phyloP scores from a whole-genome alignment of 2,797 vertebrate genomes.

The Gymnocypris eckloni region DNA sequence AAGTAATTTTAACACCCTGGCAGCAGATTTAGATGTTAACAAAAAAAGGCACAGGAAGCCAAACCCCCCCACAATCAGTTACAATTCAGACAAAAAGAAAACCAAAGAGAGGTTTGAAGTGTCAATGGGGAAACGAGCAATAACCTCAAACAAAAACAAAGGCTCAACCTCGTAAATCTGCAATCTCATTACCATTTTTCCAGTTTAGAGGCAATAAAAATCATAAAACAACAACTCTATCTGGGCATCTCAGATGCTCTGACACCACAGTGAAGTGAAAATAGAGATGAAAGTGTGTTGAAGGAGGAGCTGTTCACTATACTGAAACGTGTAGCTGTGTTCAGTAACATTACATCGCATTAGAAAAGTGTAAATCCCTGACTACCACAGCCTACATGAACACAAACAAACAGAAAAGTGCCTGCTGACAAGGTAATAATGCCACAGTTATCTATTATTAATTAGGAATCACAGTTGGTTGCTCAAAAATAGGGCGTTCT shows the following conservation, averaged over 20 bases:
- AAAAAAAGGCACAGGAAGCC: not conserved
- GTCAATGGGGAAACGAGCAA: not conserved
- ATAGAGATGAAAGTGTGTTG: conserved; percentile 7
- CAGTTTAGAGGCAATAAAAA: conserved; percentile 31
- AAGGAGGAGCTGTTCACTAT: not conserved
- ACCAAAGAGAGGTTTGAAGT: conserved; percentile 23
- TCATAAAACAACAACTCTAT: conserved; percentile 20
- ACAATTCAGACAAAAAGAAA: conserved; percentile 22
- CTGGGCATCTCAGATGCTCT: conserved; percentile 8
- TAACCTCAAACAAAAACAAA: conserved; percentile 33
- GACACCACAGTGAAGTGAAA: conserved; percentile 36
- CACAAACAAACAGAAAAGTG: conserved; percentile 16
- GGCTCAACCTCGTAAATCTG: not conserved
- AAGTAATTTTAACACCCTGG: not conserved
- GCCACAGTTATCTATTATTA: conserved; percentile 50
- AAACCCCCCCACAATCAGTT: conserved; percentile 13
- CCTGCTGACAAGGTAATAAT: conserved; percentile 45
- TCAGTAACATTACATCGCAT: not conserved
- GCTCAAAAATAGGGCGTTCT: conserved; percentile 41
- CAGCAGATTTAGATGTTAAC: conserved; percentile 1
- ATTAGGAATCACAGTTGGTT: conserved; percentile 38
- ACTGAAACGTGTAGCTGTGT: conserved; percentile 4
- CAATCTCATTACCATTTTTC: conserved; percentile 18
- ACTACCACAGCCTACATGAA: not conserved
- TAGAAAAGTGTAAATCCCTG: conserved; percentile 26